A percentile compares a stretch with the other conserved stretches of the same genome.
phyloP scores from a whole-genome alignment of 2,113 vertebrate genomes.

The Salvelinus alpinus region DNA sequence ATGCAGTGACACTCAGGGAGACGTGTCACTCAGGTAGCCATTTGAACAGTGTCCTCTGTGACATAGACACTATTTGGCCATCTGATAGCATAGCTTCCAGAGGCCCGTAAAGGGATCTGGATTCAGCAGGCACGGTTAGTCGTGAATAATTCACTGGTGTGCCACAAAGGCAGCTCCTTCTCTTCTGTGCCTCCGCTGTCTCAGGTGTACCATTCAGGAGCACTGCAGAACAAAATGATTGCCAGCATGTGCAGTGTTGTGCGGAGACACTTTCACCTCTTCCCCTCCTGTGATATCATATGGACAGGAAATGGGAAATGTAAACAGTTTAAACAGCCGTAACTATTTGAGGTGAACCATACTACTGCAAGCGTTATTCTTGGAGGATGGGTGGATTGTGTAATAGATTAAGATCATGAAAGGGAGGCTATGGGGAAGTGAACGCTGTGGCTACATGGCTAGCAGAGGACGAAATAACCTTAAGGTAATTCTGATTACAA shows the following conservation, averaged over 20 bases:
- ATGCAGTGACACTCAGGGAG: constrained; percentile 21
- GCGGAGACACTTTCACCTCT: constrained; percentile 14
- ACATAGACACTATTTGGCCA: constrained; percentile 49
- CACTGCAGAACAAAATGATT: constrained; percentile 21
- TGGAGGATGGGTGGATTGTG: background rate
- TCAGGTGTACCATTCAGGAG: constrained; percentile 36
- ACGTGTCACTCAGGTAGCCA: constrained; percentile 24
- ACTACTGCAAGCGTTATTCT: background rate
- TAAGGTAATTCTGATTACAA: too few relatives aligned
- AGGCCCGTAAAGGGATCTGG: constrained; percentile 57
- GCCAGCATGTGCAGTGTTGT: constrained; percentile 13
- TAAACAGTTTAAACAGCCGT: background rate
- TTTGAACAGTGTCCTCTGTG: constrained; percentile 34
- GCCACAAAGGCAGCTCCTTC: constrained; percentile 45
- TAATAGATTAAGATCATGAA: background rate
- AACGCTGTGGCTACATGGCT: background rate
- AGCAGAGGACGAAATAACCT: background rate
- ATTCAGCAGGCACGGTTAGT: constrained; percentile 50
- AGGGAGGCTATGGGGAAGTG: background rate
- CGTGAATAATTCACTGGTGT: constrained; percentile 73
- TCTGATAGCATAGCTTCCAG: constrained; percentile 50
- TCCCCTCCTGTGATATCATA: background rate
- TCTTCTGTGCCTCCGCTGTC: constrained; percentile 33
- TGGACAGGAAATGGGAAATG: background rate
- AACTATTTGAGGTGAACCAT: background rate